Evolutionary conservation across 2,113 vertebrate species (phyloP).

Genomic region (Cochlearius cochlearius): DNA sequence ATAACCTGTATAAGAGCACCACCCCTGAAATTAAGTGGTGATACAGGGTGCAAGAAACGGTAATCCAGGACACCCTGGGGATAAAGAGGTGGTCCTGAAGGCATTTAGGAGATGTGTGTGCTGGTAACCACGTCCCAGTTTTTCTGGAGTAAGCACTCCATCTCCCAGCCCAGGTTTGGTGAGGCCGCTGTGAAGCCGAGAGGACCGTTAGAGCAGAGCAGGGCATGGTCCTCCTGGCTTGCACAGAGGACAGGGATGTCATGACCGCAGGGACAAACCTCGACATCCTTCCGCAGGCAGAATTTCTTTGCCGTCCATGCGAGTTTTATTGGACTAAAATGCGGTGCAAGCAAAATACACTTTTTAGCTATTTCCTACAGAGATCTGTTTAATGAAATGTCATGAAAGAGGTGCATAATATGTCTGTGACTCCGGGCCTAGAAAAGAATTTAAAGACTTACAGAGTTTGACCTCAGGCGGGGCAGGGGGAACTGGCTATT

Average conservation of each 20-base stretch:
- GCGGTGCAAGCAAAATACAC: background rate
- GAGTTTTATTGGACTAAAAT: background rate
- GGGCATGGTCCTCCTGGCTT: background rate
- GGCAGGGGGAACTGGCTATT: background rate
- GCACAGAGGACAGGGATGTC: background rate
- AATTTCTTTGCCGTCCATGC: background rate
- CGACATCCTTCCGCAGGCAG: background rate
- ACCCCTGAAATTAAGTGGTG: background rate
- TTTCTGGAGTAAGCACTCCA: background rate
- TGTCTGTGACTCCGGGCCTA: background rate
- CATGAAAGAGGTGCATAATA: background rate
- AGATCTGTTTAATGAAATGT: background rate
- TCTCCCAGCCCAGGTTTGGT: background rate
- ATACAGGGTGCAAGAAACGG: background rate
- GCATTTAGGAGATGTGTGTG: background rate
- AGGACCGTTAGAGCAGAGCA: background rate
- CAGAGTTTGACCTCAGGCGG: background rate
- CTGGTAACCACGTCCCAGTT: background rate
- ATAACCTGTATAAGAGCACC: background rate
- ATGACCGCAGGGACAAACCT: background rate
- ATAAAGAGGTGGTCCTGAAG: background rate
- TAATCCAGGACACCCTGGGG: background rate
- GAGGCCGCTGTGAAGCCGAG: background rate
- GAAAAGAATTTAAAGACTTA: conserved; percentile 4
- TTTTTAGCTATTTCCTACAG: conserved; percentile 6